Evolutionary conservation across 2,888 invertebrate genomes (phyloP).

Genomic region (Mactromeris polynyma): DNA sequence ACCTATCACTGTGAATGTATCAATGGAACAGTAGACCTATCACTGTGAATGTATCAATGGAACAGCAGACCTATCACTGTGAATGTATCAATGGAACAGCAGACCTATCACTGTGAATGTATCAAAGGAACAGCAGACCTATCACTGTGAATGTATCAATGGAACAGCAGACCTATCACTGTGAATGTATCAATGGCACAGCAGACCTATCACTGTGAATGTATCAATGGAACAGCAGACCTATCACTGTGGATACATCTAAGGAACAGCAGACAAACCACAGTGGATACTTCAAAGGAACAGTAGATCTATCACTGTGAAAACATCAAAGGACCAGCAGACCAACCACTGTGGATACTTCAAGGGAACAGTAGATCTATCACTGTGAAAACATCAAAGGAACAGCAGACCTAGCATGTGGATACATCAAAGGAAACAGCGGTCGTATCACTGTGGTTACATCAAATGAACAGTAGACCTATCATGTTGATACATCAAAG

Average conservation of each 20-base stretch:
- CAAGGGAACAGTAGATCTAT: background rate
- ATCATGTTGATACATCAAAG: background rate
- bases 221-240: background rate
- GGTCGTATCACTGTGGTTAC: background rate
- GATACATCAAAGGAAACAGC: background rate
- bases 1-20: too few species aligned
- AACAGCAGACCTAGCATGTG: background rate
- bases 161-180: too few species aligned
- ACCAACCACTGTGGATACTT: background rate
- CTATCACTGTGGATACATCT: background rate
- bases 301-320: background rate
- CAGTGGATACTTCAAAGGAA: background rate
- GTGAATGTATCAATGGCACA: background rate
- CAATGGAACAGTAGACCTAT: too few species aligned
- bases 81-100: too few species aligned
- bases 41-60: too few species aligned
- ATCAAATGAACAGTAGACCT: background rate
- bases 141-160: too few species aligned
- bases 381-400: background rate
- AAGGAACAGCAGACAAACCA: background rate
- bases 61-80: too few species aligned
- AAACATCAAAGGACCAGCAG: background rate
- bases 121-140: too few species aligned
- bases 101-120: too few species aligned
- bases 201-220: background rate